Evolutionary conservation across 2,113 vertebrate genomes (phyloP).

Genomic region (Megalops atlanticus): DNA sequence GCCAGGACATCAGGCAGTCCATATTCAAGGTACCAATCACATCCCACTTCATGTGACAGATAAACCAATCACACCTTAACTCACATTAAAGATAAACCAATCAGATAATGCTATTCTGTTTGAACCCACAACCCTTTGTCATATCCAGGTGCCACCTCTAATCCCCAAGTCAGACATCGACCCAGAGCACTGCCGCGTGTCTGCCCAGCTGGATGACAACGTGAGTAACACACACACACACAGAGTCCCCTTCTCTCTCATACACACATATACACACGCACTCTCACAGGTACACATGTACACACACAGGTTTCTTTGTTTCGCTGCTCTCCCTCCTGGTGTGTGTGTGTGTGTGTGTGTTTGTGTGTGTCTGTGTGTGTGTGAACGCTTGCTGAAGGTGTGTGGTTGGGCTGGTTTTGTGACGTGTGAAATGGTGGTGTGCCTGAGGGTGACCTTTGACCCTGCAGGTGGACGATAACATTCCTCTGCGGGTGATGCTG

Average conservation of each 20-base stretch:
- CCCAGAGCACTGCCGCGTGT: conserved; percentile 91
- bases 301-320: too few relatives aligned
- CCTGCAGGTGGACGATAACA: conserved; percentile 93
- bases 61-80: background rate
- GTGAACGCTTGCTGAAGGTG: too few relatives aligned
- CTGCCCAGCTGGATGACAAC: conserved; percentile 95
- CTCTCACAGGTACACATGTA: background rate
- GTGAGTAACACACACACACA: conserved; percentile 72
- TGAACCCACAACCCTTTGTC: background rate
- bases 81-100: too few relatives aligned
- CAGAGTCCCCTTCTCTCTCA: too few relatives aligned
- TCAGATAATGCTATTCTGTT: background rate
- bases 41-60: too few relatives aligned
- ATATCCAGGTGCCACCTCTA: conserved; percentile 84
- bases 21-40: conserved; percentile 86
- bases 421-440: background rate
- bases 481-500: conserved; percentile 93
- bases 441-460: background rate
- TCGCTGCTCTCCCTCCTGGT: too few relatives aligned
- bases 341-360: too few relatives aligned
- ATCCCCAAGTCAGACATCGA: conserved; percentile 90
- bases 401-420: background rate
- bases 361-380: too few relatives aligned
- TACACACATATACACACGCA: too few relatives aligned
- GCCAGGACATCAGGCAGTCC: conserved; percentile 96